Evolutionary conservation across 1,140 invertebrate genomes (phyloP), one percentile per base, ranked within the genome.

Genomic region (Vanessa atalanta): DNA sequence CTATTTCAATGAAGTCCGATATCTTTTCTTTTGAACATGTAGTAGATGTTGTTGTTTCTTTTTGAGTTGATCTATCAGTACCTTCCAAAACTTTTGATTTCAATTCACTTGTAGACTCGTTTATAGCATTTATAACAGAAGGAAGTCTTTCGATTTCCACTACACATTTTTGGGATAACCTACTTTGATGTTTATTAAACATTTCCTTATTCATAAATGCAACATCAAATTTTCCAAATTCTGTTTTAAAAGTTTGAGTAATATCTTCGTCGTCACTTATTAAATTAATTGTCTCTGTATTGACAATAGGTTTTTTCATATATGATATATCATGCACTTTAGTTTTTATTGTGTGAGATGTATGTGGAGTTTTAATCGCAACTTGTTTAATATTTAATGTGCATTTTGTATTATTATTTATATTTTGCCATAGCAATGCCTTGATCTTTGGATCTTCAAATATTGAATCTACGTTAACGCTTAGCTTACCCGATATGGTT

Each of bases 191-290:
- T 75, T 83, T 83, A 12, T 51, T 31, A 74, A 83, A 72, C 43
- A 72, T 67, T 43, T 70, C 60, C 73, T 80, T 72, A 16, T 83
- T 73, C 8, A 82, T 76, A 16, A 65, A 60, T 48, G 55, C 48
- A 50, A 84, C 67, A 26, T 77, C 80, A 69, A 75, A 90, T 23
- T 76, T 74, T 23, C 87, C 88, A 76, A 83, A 90, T 79, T 92
- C 82, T 48, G 88, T 90, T 68, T 78, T 77, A 64, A 86, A 83
- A 23, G 57, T 69, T 73, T 70, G 51, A 51, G 48, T 47, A 57
- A 84, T 80, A 63, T 87, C 81, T 68, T 93, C 91, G 51, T 90
- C 89, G 43, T 93, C 91, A 76, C 88, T 91, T 31, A 90, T 78
- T 67, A 93, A 84, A 75, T 88, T 79, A 57, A 92, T 84, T 20